Base-by-base conservation (phyloP, 2,113 vertebrate species). In the Nibea albiflora region DNA sequence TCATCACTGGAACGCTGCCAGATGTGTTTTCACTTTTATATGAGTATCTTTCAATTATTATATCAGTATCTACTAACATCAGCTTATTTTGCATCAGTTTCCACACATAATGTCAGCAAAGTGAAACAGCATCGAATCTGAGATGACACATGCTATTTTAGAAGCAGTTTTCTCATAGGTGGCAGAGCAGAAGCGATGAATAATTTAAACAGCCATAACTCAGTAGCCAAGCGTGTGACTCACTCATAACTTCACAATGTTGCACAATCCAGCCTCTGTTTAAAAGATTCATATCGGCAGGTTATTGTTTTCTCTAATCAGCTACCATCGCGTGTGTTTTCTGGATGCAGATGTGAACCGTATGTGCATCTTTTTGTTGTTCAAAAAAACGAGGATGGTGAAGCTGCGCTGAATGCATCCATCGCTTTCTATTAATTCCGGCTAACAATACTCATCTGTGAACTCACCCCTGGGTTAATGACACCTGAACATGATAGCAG, bases 401-500 rank as follows among this genome's bases (percentile, higher is more conserved):
- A 11, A 31, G 12, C 20, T 12, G 39, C 20, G 19, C 12, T 17
- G 9, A n/a, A 8, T 3, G 15, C 26, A 14, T 64, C 26, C 44
- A 31, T 62, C 8, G n/a, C 42, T 56, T 49, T 46, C 31, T 22
- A 11, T 24, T 19, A 16, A 11, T 42, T 71, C 11, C 22, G 0
- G 15, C 12, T 6, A 42, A 19, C 3, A 67, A 15, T 4, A 3
- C 54, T 49, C 5, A 22, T 61, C 16, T 72, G 73, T 54, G 56
- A 19, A 97, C 98, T 97, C 91, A 99, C 98, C 96, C 97, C 16
- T 96, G 97, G 58, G 96, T 96, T 73, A 99, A 92, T 0, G 98
- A 98, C 89, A 99, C 97, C 86, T 99, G 97, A 72, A 99, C 93
- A 69, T 99, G 97, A 85, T 98, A 99, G 93, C 97, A 98, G 91